Percentiles rank a stretch among this genome's conserved stretches.
phyloP scores from a whole-genome alignment of 2,888 invertebrate genomes.

The Aspidiotus destructor region DNA sequence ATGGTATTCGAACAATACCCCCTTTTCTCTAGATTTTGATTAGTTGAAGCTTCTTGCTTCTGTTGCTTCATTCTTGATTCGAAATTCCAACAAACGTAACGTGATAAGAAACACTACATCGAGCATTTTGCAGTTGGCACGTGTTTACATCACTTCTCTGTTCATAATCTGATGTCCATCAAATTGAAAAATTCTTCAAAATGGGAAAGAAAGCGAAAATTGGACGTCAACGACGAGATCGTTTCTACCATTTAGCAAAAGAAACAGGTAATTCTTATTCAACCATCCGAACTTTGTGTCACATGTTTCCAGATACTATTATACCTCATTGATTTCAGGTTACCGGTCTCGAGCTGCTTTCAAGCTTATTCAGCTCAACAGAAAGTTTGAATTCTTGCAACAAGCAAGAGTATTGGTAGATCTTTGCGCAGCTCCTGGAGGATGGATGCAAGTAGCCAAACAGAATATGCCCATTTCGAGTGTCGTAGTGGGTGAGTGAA shows the following conservation, averaged over 20 bases:
- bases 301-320: not conserved
- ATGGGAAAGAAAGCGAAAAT: conserved; percentile 95
- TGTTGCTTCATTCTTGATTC: too few species aligned
- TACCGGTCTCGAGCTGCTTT: conserved; percentile 98
- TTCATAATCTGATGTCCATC: too few species aligned
- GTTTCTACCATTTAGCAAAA: conserved; percentile 95
- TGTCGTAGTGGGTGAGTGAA: conserved; percentile 62
- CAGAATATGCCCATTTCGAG: conserved; percentile 97
- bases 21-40: too few species aligned
- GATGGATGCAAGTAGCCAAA: conserved; percentile 98
- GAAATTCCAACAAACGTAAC: too few species aligned
- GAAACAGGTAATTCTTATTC: conserved; percentile 67
- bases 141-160: too few species aligned
- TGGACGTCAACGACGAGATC: conserved; percentile 97
- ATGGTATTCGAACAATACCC: too few species aligned
- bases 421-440: conserved; percentile 97
- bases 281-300: conserved; percentile 9
- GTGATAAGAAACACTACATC: too few species aligned
- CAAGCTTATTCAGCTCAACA: conserved; percentile 93
- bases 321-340: conserved; percentile 49
- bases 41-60: too few species aligned
- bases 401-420: conserved; percentile 93
- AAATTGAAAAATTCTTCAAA: too few species aligned
- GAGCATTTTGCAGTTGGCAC: too few species aligned
- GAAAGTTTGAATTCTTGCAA: conserved; percentile 94